Conservation (phyloP, 2,888 invertebrate species). For the Eupithecia subfuscata region DNA sequence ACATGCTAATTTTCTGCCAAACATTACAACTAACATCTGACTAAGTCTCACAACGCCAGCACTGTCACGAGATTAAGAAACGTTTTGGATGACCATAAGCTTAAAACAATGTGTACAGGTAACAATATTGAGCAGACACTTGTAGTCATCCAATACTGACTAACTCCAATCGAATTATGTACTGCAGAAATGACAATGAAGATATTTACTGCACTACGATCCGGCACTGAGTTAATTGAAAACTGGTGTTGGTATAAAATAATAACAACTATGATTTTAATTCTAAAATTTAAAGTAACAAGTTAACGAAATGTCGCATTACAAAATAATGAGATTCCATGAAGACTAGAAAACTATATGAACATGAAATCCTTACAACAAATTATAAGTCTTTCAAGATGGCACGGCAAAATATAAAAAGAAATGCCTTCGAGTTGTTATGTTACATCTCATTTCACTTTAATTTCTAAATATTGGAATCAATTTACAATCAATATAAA, state of each 20-base stretch:
- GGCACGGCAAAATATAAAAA: slow-evolving; percentile 78
- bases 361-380: slow-evolving; percentile 82
- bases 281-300: slow-evolving; percentile 64
- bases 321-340: slow-evolving; percentile 81
- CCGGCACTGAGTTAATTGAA: slow-evolving; percentile 63
- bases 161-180: slow-evolving; percentile 48
- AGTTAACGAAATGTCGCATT: slow-evolving; percentile 69
- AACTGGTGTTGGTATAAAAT: slow-evolving; percentile 62
- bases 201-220: slow-evolving; percentile 55
- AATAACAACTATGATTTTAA: slow-evolving; percentile 65
- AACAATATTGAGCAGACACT: slow-evolving; percentile 31
- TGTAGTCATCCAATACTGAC: slow-evolving; percentile 52
- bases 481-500: slow-evolving; percentile 76
- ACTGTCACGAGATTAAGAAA: slow-evolving; percentile 54
- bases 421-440: slow-evolving; percentile 77
- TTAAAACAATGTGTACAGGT: slow-evolving; percentile 32
- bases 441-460: slow-evolving; percentile 67
- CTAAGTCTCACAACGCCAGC: slow-evolving; percentile 72
- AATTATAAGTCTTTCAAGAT: slow-evolving; percentile 82
- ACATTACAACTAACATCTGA: slow-evolving; percentile 77
- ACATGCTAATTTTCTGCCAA: slow-evolving; percentile 79
- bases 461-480: slow-evolving; percentile 81
- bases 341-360: slow-evolving; percentile 83
- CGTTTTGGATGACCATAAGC: slow-evolving; percentile 54
- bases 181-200: slow-evolving; percentile 53